Percentiles rank a stretch among this genome's conserved stretches.
These are phyloP conservation scores for Campoletis sonorensis DNA, from an alignment of 1,140 invertebrate genomes.

Conservation along the genomic window DNA sequence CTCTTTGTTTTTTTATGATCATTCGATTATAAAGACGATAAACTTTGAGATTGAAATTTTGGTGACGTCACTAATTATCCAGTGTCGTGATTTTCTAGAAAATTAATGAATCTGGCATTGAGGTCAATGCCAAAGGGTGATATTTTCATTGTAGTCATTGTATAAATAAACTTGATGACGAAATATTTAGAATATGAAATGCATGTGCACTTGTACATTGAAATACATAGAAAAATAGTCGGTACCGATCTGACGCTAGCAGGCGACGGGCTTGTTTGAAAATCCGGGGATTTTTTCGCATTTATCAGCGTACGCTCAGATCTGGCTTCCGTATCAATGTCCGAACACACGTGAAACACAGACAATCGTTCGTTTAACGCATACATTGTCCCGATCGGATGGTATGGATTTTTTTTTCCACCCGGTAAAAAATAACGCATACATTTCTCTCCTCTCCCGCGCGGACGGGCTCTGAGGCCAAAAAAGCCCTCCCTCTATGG, in stretches of 20 bases:
- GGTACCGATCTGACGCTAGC: slow-evolving; percentile 41
- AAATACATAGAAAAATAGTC: slow-evolving; percentile 49
- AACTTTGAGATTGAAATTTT: too few species aligned
- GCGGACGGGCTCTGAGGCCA: neutral
- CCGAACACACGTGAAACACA: slow-evolving; percentile 66
- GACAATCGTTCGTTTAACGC: slow-evolving; percentile 52
- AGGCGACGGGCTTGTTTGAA: slow-evolving; percentile 27
- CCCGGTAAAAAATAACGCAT: slow-evolving; percentile 45
- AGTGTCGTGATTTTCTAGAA: too few species aligned
- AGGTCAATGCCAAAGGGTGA: too few species aligned
- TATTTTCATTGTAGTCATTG: too few species aligned
- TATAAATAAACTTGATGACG: too few species aligned
- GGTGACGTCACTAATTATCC: too few species aligned
- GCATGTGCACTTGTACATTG: too few species aligned
- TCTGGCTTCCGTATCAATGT: slow-evolving; percentile 68
- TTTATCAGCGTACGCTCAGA: slow-evolving; percentile 68
- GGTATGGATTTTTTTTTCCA: slow-evolving; percentile 57
- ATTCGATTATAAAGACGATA: too few species aligned
- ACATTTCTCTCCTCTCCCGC: slow-evolving; percentile 22
- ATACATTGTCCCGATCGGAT: slow-evolving; percentile 55
- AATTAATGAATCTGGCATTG: too few species aligned
- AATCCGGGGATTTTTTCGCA: slow-evolving; percentile 64
- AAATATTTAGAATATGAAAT: too few species aligned
- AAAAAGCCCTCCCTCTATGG: slow-evolving; percentile 22
- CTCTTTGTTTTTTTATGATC: too few species aligned